Evolutionary conservation across 2,113 vertebrate genomes (phyloP).

Genomic region (Aramus guarauna): DNA sequence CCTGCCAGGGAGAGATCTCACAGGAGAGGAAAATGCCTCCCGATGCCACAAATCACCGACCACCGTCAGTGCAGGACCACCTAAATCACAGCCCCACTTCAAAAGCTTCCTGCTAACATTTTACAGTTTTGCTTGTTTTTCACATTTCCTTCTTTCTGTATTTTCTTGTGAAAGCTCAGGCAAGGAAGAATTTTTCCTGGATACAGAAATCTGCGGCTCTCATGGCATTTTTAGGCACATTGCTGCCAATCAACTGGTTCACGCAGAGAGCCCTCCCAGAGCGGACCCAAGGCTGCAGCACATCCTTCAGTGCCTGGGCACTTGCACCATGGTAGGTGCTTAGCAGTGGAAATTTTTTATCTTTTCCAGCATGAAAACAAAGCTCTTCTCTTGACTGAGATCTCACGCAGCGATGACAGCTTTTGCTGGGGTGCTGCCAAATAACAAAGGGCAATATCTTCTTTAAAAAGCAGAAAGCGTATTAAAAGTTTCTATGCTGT

Average conservation of each 20-base stretch:
- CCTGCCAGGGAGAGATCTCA: neutral
- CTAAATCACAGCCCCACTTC: neutral
- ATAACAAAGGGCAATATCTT: neutral
- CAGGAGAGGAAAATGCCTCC: neutral
- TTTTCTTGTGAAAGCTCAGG: neutral
- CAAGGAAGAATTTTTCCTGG: neutral
- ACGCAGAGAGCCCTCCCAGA: neutral
- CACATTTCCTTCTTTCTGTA: neutral
- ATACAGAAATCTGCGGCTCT: neutral
- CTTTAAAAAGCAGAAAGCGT: neutral
- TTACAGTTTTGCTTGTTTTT: neutral
- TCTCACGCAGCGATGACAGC: neutral
- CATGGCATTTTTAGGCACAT: neutral
- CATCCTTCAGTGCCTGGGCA: neutral
- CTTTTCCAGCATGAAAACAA: constrained; percentile 6
- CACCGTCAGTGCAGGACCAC: accelerated
- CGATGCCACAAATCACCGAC: accelerated
- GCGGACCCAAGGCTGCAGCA: accelerated
- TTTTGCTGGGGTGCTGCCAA: neutral
- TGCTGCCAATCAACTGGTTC: neutral
- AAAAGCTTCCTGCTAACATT: neutral
- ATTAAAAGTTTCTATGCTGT: neutral
- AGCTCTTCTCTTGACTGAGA: neutral
- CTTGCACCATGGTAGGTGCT: neutral
- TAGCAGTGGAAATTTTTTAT: neutral